Base-by-base conservation (phyloP, 2,797 vertebrate genomes). In the Sebastes paucispinis region DNA sequence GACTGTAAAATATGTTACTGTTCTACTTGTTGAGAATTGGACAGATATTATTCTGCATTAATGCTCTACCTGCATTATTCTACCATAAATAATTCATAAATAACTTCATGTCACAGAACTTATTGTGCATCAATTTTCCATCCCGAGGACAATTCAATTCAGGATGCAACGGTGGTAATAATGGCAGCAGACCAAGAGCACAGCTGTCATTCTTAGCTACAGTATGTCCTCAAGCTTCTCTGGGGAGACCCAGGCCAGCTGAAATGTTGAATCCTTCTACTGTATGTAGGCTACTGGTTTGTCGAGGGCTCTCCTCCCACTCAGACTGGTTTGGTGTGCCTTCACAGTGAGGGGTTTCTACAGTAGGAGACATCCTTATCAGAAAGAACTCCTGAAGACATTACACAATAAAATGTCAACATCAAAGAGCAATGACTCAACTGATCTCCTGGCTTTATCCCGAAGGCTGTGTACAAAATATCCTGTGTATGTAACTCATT, bases 321-420 rank as follows among this genome's bases (percentile, higher is more conserved):
- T 73, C 20, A 52, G 50, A 20, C 32, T 43, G 54, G 55, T n/a
- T 34, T 4, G 22, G 2, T 4, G 31, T 27, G 18, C 47, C 9
- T 75, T 55, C 16, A 68, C 27, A 79, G 39, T 29, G 18, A 70
- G 11, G 24, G 43, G 43, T 29, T 25, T 73, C n/a, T 14, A 52
- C 34, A 27, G 60, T 16, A 63, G 79, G 57, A 79, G 29, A 79
- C 62, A 59, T 71, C 69, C 34, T 70, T 68, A 75, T 78, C 80
- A 55, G 55, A 73, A 64, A 77, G 10, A 24, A 63, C 34, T 57
- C 25, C 13, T 39, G 22, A 68, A 63, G 50, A 64, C 3, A 36
- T 80, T 39, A 54, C 50, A 69, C 4, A 80, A 39, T 70, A 65
- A 81, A 80, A 79, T 14, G 13, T 70, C 29, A 57, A 50, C 7